Evolutionary conservation across 2,797 vertebrate genomes (phyloP).

Genomic region (Tragopan temminckii): DNA sequence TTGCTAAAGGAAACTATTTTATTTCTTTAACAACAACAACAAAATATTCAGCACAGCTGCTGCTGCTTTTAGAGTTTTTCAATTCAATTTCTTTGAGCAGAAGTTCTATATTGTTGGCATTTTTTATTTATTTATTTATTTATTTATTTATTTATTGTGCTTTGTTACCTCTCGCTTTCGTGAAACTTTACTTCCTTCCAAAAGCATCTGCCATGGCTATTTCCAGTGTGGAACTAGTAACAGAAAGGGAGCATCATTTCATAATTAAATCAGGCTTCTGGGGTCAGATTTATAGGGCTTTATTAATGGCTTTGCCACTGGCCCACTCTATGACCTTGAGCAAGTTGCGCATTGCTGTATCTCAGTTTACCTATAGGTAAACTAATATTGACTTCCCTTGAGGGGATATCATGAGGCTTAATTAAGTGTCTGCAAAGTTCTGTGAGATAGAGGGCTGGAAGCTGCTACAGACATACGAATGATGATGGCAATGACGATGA

Average conservation of each 20-base stretch:
- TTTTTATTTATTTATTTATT: background rate
- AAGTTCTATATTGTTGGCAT: background rate
- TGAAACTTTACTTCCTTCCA: background rate
- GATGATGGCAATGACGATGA: background rate
- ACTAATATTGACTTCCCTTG: conserved; percentile 74
- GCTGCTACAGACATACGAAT: conserved; percentile 18
- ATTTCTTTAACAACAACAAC: background rate
- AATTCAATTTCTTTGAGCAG: background rate
- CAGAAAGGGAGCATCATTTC: conserved; percentile 14
- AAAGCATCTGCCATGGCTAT: conserved; percentile 46
- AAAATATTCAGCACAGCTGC: conserved; percentile 7
- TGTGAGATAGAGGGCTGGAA: background rate
- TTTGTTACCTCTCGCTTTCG: conserved; percentile 13
- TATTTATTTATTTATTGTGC: background rate
- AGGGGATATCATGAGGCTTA: conserved; percentile 53
- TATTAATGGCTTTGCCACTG: conserved; percentile 49
- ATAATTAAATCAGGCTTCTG: conserved; percentile 39
- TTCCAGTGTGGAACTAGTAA: conserved; percentile 44
- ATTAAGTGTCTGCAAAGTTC: conserved; percentile 56
- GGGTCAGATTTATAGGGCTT: conserved; percentile 55
- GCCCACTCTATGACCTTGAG: conserved; percentile 67
- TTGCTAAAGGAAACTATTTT: conserved; percentile 22
- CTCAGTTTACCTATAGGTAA: conserved; percentile 71
- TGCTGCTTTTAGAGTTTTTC: background rate
- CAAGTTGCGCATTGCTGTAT: conserved; percentile 48